phyloP scores from a whole-genome alignment of 2,888 invertebrate species.

The Teleiodes luculella region DNA sequence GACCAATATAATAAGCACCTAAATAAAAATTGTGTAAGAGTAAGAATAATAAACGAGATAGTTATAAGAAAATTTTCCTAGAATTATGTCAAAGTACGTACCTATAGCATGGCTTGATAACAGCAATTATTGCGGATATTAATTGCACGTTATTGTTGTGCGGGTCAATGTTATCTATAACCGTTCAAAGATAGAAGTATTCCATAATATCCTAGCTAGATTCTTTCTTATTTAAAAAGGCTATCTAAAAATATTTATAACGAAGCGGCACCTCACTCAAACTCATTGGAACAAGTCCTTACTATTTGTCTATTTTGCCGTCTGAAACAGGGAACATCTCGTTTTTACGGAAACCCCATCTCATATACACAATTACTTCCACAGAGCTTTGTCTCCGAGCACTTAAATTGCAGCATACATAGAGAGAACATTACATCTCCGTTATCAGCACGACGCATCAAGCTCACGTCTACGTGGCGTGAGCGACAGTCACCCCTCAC shows the following conservation, averaged over 20 bases:
- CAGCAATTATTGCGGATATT: slow-evolving; percentile 39
- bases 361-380: neutral
- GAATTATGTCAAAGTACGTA: slow-evolving; percentile 12
- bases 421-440: neutral
- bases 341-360: neutral
- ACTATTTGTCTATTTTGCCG: too few relatives aligned
- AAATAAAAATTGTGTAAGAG: too few relatives aligned
- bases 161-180: slow-evolving; percentile 21
- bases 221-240: neutral
- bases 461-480: slow-evolving; percentile 42
- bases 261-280: too few relatives aligned
- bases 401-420: slow-evolving; percentile 7
- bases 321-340: neutral
- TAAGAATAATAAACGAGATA: neutral
- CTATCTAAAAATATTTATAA: neutral
- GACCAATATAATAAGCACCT: too few relatives aligned
- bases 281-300: too few relatives aligned
- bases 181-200: too few relatives aligned
- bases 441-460: slow-evolving; percentile 52
- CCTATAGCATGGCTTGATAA: slow-evolving; percentile 31
- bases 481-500: slow-evolving; percentile 16
- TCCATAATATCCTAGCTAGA: too few relatives aligned
- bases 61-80: slow-evolving; percentile 41
- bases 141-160: slow-evolving; percentile 35
- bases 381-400: neutral